Evolutionary conservation across 2,888 invertebrate species (phyloP), one percentile per base, ranked within the genome.

Genomic region (Hydrotaea diabolus): DNA sequence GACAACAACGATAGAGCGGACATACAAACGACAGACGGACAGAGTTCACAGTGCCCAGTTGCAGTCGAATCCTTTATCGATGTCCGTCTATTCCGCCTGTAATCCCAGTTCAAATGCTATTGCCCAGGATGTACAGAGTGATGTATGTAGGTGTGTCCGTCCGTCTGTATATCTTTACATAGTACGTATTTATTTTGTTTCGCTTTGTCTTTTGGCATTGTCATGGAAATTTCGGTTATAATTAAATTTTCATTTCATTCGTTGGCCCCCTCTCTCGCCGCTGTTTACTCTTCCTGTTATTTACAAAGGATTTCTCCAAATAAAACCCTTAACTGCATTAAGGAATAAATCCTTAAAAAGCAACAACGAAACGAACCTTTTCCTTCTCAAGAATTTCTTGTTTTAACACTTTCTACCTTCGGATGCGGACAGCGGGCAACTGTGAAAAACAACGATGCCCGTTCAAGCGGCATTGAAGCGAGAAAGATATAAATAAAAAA

Each of bases 401-500:
- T 69, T 69, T 69, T 69, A 46, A 69, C 69, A 46, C 69, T 46
- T 69, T 69, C 69, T 15, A 69, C 69, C 43, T 69, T 69, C 5
- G 46, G 26, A 21, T 69, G 43, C 5, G 46, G 26, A 62, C 62
- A 69, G 23, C 23, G 46, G 8, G 17, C 3, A 21, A 66, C 13
- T 8, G 9, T 3, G 7, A 77, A 62, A 69, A 71, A 21, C 46
- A 23, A 39, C 39, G 11, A 19, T 21, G 66, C 75, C 80, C 75
- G 72, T 81, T 55, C 39, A 64, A 75, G 77, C 80, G 84, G 74
- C 78, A 75, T 66, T 78, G 64, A 78, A 81, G 75, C 76, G 75
- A 64, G 75, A 83, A 79, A 78, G 53, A 81, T 73, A 79, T 64
- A 84, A 81, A 78, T 49, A 81, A 84, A 80, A 75, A 53, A 55